phyloP scores from a whole-genome alignment of 2,113 vertebrate species.

The Kobus ellipsiprymnus region DNA sequence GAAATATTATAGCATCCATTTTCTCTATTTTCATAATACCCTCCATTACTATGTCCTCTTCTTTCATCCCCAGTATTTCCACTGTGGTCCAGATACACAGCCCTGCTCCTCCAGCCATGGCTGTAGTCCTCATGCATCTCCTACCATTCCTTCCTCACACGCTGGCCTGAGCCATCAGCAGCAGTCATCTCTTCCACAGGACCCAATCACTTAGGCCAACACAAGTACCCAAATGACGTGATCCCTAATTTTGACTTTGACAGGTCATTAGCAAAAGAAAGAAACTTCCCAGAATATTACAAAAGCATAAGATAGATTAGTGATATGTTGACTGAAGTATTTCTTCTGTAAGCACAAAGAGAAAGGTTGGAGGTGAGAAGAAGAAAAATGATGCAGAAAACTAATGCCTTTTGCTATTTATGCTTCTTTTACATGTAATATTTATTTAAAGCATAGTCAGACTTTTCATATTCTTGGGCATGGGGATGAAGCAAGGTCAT shows the following conservation, averaged over 20 bases:
- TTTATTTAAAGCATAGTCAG: not conserved
- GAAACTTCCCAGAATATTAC: not conserved
- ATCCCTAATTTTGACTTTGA: constrained; percentile 5
- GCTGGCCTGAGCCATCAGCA: not conserved
- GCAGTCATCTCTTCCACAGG: not conserved
- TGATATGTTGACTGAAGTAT: not conserved
- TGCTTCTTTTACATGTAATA: not conserved
- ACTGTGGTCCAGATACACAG: not conserved
- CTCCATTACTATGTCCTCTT: not conserved
- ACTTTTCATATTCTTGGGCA: not conserved
- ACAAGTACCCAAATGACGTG: not conserved
- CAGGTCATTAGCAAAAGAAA: constrained; percentile 27
- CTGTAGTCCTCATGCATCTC: not conserved
- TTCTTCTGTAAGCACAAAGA: not conserved
- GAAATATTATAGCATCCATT: not conserved
- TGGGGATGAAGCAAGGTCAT: not conserved
- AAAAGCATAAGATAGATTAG: not conserved
- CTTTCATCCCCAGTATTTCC: not conserved
- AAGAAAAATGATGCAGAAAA: not conserved
- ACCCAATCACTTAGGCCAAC: not conserved
- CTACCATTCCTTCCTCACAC: not conserved
- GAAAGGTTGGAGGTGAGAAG: not conserved
- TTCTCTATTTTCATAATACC: not conserved
- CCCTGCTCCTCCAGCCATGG: not conserved
- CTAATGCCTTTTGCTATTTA: not conserved